Conservation (phyloP, 2,113 vertebrate genomes). For the Meriones unguiculatus region DNA sequence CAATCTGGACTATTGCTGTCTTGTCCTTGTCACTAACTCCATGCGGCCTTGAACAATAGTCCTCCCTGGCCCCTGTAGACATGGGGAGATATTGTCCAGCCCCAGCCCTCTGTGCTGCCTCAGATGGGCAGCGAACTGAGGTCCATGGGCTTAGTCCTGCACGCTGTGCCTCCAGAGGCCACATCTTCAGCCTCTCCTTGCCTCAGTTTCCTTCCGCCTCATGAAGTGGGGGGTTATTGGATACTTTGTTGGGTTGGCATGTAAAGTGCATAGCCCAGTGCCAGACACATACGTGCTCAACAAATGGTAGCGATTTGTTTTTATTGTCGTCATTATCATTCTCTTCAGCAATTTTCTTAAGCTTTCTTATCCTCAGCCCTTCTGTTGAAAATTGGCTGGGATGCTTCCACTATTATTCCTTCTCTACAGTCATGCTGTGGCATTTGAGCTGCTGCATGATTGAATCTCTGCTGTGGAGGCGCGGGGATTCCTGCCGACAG, state of each 20-base stretch:
- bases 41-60: neutral
- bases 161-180: neutral
- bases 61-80: neutral
- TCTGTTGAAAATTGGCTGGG: slow-evolving; percentile 77
- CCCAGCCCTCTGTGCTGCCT: neutral
- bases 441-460: slow-evolving; percentile 73
- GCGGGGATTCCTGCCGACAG: slow-evolving; percentile 59
- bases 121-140: neutral
- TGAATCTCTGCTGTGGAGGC: slow-evolving; percentile 74
- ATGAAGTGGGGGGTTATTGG: slow-evolving; percentile 50
- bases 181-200: neutral
- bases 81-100: neutral
- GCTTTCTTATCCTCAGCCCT: slow-evolving; percentile 75
- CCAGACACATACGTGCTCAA: slow-evolving; percentile 70
- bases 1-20: neutral
- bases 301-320: slow-evolving; percentile 75
- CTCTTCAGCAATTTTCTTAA: slow-evolving; percentile 69
- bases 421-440: slow-evolving; percentile 77
- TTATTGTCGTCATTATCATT: slow-evolving; percentile 78
- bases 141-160: neutral
- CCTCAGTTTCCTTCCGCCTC: slow-evolving; percentile 69
- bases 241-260: slow-evolving; percentile 69
- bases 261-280: slow-evolving; percentile 50
- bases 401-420: slow-evolving; percentile 72
- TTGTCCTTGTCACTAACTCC: neutral